These are phyloP conservation scores for Platycheirus rosarum DNA, from an alignment of 2,888 invertebrate genomes.

Conservation along the genomic window DNA sequence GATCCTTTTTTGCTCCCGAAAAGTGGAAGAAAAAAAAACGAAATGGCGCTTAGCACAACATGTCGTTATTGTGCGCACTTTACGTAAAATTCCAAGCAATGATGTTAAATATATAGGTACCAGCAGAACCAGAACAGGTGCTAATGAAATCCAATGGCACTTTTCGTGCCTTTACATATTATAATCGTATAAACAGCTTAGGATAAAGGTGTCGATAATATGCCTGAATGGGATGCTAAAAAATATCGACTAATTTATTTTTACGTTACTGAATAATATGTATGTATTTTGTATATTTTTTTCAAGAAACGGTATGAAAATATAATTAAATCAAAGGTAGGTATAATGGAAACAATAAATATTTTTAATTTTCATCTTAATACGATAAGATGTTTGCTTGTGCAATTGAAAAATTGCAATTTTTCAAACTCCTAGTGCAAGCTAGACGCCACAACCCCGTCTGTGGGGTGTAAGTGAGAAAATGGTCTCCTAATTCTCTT, in stretches of 20 bases:
- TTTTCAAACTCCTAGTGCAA: no score
- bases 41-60: conserved; percentile 70
- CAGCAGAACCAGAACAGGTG: conserved; percentile 59
- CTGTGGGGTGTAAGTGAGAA: no score
- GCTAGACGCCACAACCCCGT: no score
- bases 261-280: conserved; percentile 45
- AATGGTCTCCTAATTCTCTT: no score
- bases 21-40: conserved; percentile 10
- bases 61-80: conserved; percentile 60
- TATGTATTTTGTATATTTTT: conserved; percentile 51
- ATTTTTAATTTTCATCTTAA: no score
- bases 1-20: conserved; percentile 52
- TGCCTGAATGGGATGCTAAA: conserved; percentile 62
- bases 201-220: conserved; percentile 64
- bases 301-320: conserved; percentile 20
- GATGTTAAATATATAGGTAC: conserved; percentile 62
- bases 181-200: conserved; percentile 67
- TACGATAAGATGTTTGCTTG: no score
- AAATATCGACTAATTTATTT: conserved; percentile 66
- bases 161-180: conserved; percentile 32
- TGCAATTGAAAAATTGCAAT: no score
- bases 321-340: conserved; percentile 12
- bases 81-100: conserved; percentile 43
- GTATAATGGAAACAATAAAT: not conserved
- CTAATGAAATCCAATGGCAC: conserved; percentile 69